Evolutionary conservation across 2,797 vertebrate species (phyloP).

Genomic region (Acanthiza pusilla): DNA sequence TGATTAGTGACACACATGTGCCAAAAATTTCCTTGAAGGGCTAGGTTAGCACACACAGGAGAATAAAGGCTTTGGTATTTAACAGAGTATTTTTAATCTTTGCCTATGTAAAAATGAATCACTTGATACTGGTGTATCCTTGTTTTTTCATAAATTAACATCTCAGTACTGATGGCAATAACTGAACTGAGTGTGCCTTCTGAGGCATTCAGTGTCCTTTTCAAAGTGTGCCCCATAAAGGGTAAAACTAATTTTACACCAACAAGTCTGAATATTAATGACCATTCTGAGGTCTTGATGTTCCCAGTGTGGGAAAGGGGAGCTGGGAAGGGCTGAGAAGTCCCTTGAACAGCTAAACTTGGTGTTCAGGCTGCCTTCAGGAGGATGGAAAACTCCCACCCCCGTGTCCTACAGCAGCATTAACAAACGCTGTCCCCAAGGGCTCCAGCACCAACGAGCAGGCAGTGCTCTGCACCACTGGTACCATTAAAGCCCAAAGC

Average conservation of each 20-base stretch:
- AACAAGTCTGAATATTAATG: not conserved
- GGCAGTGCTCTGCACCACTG: not conserved
- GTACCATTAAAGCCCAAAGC: not conserved
- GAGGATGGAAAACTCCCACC: not conserved
- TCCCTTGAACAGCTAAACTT: not conserved
- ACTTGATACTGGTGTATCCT: not conserved
- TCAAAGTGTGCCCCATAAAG: not conserved
- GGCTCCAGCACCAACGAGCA: not conserved
- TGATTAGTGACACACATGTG: not conserved
- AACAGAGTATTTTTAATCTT: not conserved
- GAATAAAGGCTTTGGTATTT: not conserved
- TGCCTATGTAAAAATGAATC: not conserved
- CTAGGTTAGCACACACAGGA: not conserved
- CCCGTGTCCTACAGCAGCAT: not conserved
- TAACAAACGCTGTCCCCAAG: not conserved
- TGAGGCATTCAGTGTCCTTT: not conserved
- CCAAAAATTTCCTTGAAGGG: not conserved
- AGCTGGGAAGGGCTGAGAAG: not conserved
- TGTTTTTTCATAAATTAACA: not conserved
- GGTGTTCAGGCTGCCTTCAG: not conserved
- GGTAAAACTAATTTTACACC: not conserved
- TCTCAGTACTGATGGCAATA: not conserved
- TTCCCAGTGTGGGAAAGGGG: not conserved
- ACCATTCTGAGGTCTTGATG: not conserved
- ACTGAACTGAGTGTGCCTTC: not conserved